Evolutionary conservation across 2,888 invertebrate genomes (phyloP).

Genomic region (Dasysyrphus albostriatus): DNA sequence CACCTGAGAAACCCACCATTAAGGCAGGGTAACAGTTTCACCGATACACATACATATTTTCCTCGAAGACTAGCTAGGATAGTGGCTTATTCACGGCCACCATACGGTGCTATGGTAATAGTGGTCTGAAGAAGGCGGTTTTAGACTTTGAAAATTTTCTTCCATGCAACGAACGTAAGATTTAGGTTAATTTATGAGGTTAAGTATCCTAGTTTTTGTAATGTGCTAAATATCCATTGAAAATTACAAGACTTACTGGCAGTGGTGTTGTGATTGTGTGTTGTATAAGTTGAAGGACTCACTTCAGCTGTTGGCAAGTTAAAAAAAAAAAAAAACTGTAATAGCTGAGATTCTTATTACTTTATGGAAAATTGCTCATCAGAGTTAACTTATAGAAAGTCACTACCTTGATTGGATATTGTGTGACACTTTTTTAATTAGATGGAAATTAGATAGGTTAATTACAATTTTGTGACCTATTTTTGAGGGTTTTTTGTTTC

Average conservation of each 20-base stretch:
- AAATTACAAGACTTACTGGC: conserved; percentile 39
- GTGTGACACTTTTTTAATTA: conserved; percentile 58
- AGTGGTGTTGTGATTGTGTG: conserved; percentile 38
- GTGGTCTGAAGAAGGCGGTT: conserved; percentile 17
- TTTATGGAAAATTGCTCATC: conserved; percentile 51
- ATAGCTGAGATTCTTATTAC: conserved; percentile 38
- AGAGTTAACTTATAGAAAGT: conserved; percentile 39
- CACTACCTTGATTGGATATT: conserved; percentile 58
- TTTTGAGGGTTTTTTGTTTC: no score
- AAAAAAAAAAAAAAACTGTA: no score
- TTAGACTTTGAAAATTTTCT: conserved; percentile 42
- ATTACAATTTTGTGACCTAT: background rate
- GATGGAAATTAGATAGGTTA: conserved; percentile 19
- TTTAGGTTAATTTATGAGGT: conserved; percentile 73
- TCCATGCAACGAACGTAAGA: conserved; percentile 43
- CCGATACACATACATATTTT: conserved; percentile 40
- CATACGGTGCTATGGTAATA: conserved; percentile 21
- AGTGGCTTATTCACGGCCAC: conserved; percentile 36
- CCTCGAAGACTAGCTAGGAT: conserved; percentile 28
- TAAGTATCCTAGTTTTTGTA: conserved; percentile 60
- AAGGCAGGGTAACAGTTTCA: conserved; percentile 35
- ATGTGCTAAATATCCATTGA: conserved; percentile 61
- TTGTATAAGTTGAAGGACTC: conserved; percentile 50
- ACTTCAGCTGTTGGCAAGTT: background rate
- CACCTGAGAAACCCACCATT: conserved; percentile 44